These are phyloP conservation scores for Gobio occitaniae DNA, from an alignment of 2,797 vertebrate species.

Conservation along the genomic window DNA sequence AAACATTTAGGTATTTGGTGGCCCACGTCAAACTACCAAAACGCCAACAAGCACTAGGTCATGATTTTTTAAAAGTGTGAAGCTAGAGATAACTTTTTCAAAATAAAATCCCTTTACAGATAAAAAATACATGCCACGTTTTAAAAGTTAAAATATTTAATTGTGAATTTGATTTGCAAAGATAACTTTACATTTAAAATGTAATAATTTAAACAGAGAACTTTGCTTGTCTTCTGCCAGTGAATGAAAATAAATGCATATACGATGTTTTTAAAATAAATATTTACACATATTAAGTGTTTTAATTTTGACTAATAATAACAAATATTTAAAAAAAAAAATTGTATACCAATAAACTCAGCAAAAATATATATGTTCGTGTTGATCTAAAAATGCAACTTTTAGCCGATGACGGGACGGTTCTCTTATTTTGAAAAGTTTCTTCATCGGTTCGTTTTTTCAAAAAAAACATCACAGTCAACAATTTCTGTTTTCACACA, in stretches of 20 bases:
- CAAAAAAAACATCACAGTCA: neutral
- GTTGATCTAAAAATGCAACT: neutral
- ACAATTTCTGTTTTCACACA: slow-evolving; percentile 12
- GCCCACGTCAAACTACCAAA: neutral
- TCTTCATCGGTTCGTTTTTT: neutral
- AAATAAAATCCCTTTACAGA: slow-evolving; percentile 41
- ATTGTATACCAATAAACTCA: neutral
- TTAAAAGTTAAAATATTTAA: neutral
- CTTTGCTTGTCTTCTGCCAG: neutral
- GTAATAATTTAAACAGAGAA: neutral
- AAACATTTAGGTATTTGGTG: neutral
- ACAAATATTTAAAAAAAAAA: too few relatives aligned
- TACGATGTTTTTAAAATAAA: neutral
- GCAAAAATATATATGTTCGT: neutral
- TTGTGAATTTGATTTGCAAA: neutral
- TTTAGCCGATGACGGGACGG: neutral
- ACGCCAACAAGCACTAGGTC: slow-evolving; percentile 29
- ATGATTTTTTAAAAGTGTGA: neutral
- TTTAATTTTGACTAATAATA: too few relatives aligned
- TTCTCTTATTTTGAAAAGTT: slow-evolving; percentile 48
- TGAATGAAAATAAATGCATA: neutral
- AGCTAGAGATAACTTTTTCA: neutral
- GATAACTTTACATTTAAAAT: neutral
- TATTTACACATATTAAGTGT: neutral
- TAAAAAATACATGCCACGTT: neutral